These are phyloP conservation scores for Salarias fasciatus DNA, from an alignment of 2,797 vertebrate genomes.

Conservation along the genomic window DNA sequence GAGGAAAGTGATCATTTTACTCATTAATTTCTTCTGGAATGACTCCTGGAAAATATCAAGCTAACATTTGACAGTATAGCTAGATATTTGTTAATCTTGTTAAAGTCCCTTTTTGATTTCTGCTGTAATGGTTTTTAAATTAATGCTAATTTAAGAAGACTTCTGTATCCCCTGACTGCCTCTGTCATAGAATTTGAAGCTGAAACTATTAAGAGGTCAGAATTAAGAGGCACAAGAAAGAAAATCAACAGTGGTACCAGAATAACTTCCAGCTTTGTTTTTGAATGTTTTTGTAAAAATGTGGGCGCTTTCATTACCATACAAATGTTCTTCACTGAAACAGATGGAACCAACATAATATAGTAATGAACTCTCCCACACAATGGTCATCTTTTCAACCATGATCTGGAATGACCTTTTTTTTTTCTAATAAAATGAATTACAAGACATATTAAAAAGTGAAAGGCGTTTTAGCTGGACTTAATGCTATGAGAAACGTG, in stretches of 20 bases:
- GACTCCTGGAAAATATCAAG: slow-evolving; percentile 17
- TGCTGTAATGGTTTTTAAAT: not conserved
- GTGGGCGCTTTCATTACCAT: not conserved
- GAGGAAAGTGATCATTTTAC: slow-evolving; percentile 24
- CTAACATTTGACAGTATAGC: slow-evolving; percentile 23
- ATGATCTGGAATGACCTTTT: not conserved
- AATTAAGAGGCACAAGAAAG: not conserved
- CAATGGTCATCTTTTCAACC: not conserved
- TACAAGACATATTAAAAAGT: not conserved
- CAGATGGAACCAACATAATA: not conserved
- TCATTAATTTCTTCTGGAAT: slow-evolving; percentile 28
- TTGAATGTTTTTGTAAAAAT: slow-evolving; percentile 4
- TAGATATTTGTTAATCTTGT: not conserved
- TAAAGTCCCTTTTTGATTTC: not conserved
- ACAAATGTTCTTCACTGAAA: not conserved
- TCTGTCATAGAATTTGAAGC: no score
- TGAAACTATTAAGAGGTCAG: no score
- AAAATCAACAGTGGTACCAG: not conserved
- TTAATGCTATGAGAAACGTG: not conserved
- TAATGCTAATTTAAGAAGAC: no score
- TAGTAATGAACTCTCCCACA: not conserved
- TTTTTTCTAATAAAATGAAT: not conserved
- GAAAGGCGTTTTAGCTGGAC: not conserved
- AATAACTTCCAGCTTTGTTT: not conserved
- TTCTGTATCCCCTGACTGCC: no score